Evolutionary conservation across 2,797 vertebrate species (phyloP).

Genomic region (Rhinichthys osculus): DNA sequence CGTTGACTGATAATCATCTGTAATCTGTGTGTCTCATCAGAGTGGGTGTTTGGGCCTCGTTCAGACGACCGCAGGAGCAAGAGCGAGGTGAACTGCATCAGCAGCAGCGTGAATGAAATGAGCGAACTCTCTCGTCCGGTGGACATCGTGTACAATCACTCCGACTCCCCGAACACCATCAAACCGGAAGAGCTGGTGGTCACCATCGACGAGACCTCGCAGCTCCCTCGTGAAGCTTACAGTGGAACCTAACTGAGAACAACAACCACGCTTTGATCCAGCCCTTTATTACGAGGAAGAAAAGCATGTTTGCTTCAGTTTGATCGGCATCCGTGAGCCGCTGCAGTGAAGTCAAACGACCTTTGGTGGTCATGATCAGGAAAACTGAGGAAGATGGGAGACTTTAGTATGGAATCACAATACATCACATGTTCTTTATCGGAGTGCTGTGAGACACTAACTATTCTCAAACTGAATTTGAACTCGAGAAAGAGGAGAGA

Average conservation of each 20-base stretch:
- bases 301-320: conserved; percentile 58
- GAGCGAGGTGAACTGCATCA: conserved; percentile 82
- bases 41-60: conserved; percentile 81
- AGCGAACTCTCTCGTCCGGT: conserved; percentile 64
- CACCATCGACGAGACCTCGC: conserved; percentile 78
- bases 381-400: background rate
- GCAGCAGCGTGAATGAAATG: conserved; percentile 75
- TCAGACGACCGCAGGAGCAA: conserved; percentile 76
- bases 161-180: conserved; percentile 47
- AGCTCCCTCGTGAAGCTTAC: conserved; percentile 76
- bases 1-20: conserved; percentile 31
- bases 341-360: background rate
- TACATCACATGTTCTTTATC: background rate
- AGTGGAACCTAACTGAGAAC: conserved; percentile 62
- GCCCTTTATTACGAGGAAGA: conserved; percentile 36
- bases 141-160: conserved; percentile 70
- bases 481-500: background rate
- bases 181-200: conserved; percentile 80
- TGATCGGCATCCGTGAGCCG: conserved; percentile 44
- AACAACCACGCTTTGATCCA: conserved; percentile 8
- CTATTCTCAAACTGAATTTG: background rate
- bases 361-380: background rate
- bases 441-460: background rate
- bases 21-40: conserved; percentile 66
- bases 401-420: background rate